Conservation (phyloP, 2,888 invertebrate genomes). For the Watsonalla binaria region DNA sequence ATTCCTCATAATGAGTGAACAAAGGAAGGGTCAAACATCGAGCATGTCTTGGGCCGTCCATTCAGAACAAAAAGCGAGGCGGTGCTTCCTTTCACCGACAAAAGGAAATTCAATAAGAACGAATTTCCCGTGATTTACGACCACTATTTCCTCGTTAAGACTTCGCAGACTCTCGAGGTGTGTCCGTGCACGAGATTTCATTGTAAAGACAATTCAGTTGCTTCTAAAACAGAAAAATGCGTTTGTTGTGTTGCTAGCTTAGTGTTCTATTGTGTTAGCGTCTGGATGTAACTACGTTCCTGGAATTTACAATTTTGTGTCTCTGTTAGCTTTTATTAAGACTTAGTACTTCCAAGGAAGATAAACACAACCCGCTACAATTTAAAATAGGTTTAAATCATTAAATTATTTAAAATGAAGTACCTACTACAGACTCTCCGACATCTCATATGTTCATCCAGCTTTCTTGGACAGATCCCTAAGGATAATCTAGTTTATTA, state of each 20-base stretch:
- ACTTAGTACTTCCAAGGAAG: no score
- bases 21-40: constrained; percentile 35
- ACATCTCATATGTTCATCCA: no score
- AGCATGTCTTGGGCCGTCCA: constrained; percentile 52
- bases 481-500: no score
- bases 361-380: no score
- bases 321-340: not conserved
- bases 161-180: constrained; percentile 59
- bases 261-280: not conserved
- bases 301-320: not conserved
- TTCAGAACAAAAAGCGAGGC: constrained; percentile 66
- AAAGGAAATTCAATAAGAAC: constrained; percentile 77
- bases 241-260: not conserved
- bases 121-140: constrained; percentile 76
- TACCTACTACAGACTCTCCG: no score
- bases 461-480: no score
- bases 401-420: no score
- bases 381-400: no score
- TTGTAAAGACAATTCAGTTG: constrained; percentile 56
- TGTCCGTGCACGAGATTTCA: constrained; percentile 52
- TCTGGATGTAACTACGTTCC: not conserved
- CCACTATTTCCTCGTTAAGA: constrained; percentile 77
- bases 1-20: constrained; percentile 5
- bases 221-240: constrained; percentile 4
- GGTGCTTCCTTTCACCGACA: constrained; percentile 58